Evolutionary conservation across 2,113 vertebrate species (phyloP).

Genomic region (Buteo buteo): DNA sequence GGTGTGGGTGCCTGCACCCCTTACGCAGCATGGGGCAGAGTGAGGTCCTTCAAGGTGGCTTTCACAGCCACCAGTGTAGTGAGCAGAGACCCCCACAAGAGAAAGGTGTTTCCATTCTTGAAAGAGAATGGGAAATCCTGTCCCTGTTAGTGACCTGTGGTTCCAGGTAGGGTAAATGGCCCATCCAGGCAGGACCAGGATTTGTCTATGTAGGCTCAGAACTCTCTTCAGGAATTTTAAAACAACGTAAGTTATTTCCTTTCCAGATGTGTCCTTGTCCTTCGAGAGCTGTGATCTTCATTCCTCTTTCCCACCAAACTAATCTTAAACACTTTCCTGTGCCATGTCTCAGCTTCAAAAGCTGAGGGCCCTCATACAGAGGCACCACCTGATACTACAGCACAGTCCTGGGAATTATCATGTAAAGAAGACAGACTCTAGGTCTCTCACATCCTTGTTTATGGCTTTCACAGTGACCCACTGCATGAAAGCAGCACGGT

Average conservation of each 20-base stretch:
- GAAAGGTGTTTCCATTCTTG: not conserved
- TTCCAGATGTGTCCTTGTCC: not conserved
- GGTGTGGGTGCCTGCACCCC: not conserved
- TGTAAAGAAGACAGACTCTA: not conserved
- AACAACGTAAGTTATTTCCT: not conserved
- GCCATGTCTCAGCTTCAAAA: not conserved
- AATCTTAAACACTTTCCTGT: not conserved
- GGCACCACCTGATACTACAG: not conserved
- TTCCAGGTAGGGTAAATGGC: not conserved
- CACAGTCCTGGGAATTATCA: not conserved
- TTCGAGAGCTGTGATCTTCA: not conserved
- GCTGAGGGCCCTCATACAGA: not conserved
- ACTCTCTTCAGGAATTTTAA: not conserved
- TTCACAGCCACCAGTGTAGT: not conserved
- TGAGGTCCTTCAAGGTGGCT: not conserved
- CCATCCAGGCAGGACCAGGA: not conserved
- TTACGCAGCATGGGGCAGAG: rapidly evolving
- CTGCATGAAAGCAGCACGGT: not conserved
- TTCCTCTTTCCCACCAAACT: not conserved
- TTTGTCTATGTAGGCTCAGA: not conserved
- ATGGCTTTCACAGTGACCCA: not conserved
- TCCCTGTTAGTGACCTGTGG: not conserved
- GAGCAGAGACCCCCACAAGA: not conserved
- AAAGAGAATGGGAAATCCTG: not conserved
- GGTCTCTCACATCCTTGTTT: not conserved